Evolutionary conservation across 2,888 invertebrate species (phyloP), one percentile per base, ranked within the genome.

Genomic region (Lasioglossum leucozonium): DNA sequence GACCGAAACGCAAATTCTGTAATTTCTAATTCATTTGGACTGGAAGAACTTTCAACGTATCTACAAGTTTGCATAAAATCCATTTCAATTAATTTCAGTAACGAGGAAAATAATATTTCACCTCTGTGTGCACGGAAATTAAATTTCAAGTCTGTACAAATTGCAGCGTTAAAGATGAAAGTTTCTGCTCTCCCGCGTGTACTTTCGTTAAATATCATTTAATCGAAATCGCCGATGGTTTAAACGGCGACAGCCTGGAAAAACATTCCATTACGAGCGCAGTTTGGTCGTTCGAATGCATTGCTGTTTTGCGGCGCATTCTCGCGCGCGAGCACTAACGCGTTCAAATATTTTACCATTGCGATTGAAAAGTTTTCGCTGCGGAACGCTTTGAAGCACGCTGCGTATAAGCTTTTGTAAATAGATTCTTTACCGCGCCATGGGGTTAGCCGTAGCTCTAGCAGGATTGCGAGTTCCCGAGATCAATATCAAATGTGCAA

Each of bases 401-500:
- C 58, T 42, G 34, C 58, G 42, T 65, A 67, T 30, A 69, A 82
- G 77, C 83, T 82, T 82, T 84, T 82, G 83, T 55, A 72, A 79
- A 84, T 75, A 84, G 72, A 76, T 84, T 71, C 67, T 77, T 84
- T 71, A 26, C 47, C 69, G 44, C 37, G 47, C 30, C 16, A 62
- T 22, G 51, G 74, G 26, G 47, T 47, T 44, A 47, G 44, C 65
- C 67, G 62, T 44, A 42, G 72, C 47, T 37, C 81, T 42, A 55
- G 82, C 83, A 62, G 73, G 69, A 82, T 82, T 77, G 67, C 83
- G 47, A 26, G 83, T 71, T 83, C 55, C 37, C 76, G 13, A 51
- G 72, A 67, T 47, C 84, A 83, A 85, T 91, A 89, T 89, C 86
- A 79, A 88, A 83, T 84, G 76, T 76, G 84, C 88, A 88, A 91